Base-by-base conservation (phyloP, 1,140 invertebrate species). In the Elymnias hypermnestra region DNA sequence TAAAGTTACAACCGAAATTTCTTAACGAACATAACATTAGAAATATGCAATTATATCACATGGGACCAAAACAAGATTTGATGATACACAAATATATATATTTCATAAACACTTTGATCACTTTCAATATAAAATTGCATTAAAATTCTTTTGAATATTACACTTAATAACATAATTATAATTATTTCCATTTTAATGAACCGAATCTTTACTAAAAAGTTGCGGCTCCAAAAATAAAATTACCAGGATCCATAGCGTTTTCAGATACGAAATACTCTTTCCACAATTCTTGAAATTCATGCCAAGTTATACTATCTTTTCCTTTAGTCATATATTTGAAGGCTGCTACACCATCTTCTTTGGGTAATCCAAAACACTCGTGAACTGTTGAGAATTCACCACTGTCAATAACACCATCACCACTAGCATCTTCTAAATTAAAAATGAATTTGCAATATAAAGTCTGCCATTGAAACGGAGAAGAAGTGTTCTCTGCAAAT, bases 371-470 rank as follows among this genome's bases (percentile, higher is more conserved):
- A 58, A 93, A 93, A 53, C 89, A 91, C 42, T 87, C 90, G 68
- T 91, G 93, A 3, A 94, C 92, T 26, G 90, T 88, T 12, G 90
- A 89, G 72, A 94, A 95, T 64, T 94, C 94, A 1, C 90, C 87
- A 50, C 90, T 89, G 67, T 95, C 93, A 60, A 94, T 94, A 36
- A 87, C 87, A 17, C 93, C 93, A 64, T 95, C 93, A 31, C 90
- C 91, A 47, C 92, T 93, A 31, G 92, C 91, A 60, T 95, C 94
- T 71, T 94, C 91, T 33, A 94, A 82, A 42, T 94, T 89, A 72
- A 95, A 95, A 88, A 94, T 93, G 63, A 94, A 93, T 57, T 92
- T 90, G 89, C 93, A 91, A 78, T 94, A 95, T 22, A 88, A 86
- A 29, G 81, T 88, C 60, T 94, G 93, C 94, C 94, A 95, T 43